A percentile compares a stretch with the other conserved stretches of the same genome.
phyloP scores from a whole-genome alignment of 2,888 invertebrate species.

The Hofmannophila pseudospretella region DNA sequence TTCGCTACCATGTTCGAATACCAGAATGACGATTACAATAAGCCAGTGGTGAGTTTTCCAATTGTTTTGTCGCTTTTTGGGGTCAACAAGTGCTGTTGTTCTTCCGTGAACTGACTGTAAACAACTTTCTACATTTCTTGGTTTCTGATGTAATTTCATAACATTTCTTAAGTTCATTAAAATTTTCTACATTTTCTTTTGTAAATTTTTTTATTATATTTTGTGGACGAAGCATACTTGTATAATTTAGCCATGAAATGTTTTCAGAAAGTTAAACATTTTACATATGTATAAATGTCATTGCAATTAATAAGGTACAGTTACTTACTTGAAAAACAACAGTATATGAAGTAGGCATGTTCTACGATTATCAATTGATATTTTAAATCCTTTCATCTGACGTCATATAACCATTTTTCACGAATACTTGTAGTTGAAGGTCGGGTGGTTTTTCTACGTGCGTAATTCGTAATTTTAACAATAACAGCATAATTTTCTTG shows the following conservation, averaged over 20 bases:
- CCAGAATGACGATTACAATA: slow-evolving; percentile 67
- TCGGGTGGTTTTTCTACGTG: slow-evolving; percentile 2
- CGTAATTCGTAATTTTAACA: slow-evolving; percentile 1
- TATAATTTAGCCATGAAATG: too few relatives aligned
- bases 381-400: not conserved
- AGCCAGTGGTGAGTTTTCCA: slow-evolving; percentile 57
- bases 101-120: slow-evolving; percentile 35
- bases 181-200: not conserved
- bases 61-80: slow-evolving; percentile 11
- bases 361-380: too few relatives aligned
- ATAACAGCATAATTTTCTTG: not conserved
- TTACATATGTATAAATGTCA: too few relatives aligned
- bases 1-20: slow-evolving; percentile 77
- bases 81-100: slow-evolving; percentile 8
- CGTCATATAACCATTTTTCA: slow-evolving; percentile 5
- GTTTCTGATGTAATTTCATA: slow-evolving; percentile 21
- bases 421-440: slow-evolving; percentile 6
- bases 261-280: too few relatives aligned
- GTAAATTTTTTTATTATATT: not conserved
- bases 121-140: slow-evolving; percentile 46
- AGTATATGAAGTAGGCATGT: too few relatives aligned
- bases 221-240: too few relatives aligned
- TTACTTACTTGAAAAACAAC: too few relatives aligned
- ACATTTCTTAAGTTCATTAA: slow-evolving; percentile 9
- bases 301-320: too few relatives aligned